phyloP scores from a whole-genome alignment of 2,113 vertebrate genomes.

The Crotalus helleri region DNA sequence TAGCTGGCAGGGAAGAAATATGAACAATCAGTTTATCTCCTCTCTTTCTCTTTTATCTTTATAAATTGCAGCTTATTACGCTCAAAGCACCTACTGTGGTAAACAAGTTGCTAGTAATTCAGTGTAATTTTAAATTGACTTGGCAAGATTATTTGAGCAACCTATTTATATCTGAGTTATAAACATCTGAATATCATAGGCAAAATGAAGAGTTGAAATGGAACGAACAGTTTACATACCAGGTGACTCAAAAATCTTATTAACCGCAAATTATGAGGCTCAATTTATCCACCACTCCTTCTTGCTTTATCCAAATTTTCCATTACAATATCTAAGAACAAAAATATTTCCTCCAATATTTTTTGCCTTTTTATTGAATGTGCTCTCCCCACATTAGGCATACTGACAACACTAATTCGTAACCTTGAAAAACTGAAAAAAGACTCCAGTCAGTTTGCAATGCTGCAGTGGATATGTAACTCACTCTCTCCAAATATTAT shows the following conservation, averaged over 20 bases:
- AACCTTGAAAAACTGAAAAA: neutral
- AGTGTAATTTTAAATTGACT: neutral
- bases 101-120: neutral
- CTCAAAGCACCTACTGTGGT: neutral
- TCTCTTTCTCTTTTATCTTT: neutral
- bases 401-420: neutral
- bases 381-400: neutral
- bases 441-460: neutral
- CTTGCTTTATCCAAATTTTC: neutral
- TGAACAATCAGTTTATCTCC: neutral
- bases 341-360: neutral
- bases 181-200: neutral
- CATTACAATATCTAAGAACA: neutral
- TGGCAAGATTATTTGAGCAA: neutral
- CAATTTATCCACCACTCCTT: neutral
- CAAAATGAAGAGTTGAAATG: neutral
- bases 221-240: neutral
- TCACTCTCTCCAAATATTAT: neutral
- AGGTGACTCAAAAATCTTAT: neutral
- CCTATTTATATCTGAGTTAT: neutral
- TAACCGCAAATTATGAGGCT: neutral
- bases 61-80: neutral
- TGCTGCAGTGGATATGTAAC: neutral
- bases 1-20: neutral
- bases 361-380: neutral